These are phyloP conservation scores for Synergus gifuensis DNA, from an alignment of 2,888 invertebrate genomes.

Conservation along the genomic window DNA sequence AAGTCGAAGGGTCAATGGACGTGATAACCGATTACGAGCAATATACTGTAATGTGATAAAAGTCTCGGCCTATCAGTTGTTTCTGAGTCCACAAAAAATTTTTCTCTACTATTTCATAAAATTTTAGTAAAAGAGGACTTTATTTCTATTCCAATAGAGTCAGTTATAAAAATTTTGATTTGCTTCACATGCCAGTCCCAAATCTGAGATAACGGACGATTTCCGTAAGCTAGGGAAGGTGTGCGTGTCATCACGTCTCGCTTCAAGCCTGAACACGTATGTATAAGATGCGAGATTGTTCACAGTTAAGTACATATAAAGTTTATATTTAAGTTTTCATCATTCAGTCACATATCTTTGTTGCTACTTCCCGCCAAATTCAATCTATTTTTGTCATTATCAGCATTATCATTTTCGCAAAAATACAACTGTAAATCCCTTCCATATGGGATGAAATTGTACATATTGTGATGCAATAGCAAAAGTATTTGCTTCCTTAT, in stretches of 20 bases:
- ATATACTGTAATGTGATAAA: slow-evolving; percentile 34
- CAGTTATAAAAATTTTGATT: background rate
- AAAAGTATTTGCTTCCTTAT: too few relatives aligned
- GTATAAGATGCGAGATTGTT: slow-evolving; percentile 7
- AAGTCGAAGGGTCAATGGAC: slow-evolving; percentile 37
- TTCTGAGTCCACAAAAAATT: slow-evolving; percentile 33
- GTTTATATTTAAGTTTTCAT: background rate
- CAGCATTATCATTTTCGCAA: background rate
- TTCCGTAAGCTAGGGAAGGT: too few relatives aligned
- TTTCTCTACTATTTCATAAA: background rate
- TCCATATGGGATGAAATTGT: too few relatives aligned
- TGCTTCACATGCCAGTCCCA: background rate
- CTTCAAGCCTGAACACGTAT: slow-evolving; percentile 12
- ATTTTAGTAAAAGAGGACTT: background rate
- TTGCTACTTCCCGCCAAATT: background rate
- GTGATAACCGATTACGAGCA: slow-evolving; percentile 36
- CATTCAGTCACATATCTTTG: background rate
- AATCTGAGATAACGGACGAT: background rate
- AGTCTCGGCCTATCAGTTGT: slow-evolving; percentile 17
- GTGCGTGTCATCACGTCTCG: background rate
- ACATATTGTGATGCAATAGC: too few relatives aligned
- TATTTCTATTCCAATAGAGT: background rate
- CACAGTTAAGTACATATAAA: background rate
- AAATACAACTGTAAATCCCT: too few relatives aligned
- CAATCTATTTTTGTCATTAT: background rate